Base-by-base conservation (phyloP, 1,140 invertebrate genomes). In the Akabosia matsudoensis region DNA sequence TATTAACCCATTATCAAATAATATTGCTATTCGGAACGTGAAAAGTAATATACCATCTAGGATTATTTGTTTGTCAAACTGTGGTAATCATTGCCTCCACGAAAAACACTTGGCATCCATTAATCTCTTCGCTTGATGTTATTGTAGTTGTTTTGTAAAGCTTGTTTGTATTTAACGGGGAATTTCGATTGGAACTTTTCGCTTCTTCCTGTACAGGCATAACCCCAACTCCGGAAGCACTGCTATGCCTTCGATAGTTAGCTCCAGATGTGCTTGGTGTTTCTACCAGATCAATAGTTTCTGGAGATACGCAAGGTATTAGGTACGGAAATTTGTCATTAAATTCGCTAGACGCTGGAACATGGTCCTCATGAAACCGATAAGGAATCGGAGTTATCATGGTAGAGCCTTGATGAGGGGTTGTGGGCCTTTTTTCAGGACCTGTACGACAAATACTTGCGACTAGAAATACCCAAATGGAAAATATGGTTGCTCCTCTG, bases 41-140 rank as follows among this genome's bases (percentile, higher is more conserved):
- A n/a, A n/a, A n/a, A n/a, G n/a, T n/a, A n/a, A n/a, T n/a, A n/a
- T n/a, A n/a, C n/a, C n/a, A n/a, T n/a, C n/a, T n/a, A n/a, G n/a
- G n/a, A n/a, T n/a, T n/a, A n/a, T n/a, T n/a, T n/a, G n/a, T 45
- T n/a, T 67, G 61, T 67, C 61, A 67, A 30, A 67, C 61, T 7
- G 61, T 67, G 28, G 61, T 67, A 10, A 67, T 67, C 61, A 67
- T 67, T 2, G 61, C 61, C 28, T 67, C 61, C 7, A 67, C 61
- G 31, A 30, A 67, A 30, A 67, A 67, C 28, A 67, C 61, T 67
- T 67, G 28, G 30, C 61, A 67, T 13, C 61, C 61, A 67, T 67
- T 67, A 31, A 28, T 67, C 31, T 67, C 61, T n/a, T 67, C 61
- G 31, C 54, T 67, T 3, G 24, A 67, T 30, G 28, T 31, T 13